These are phyloP conservation scores for Drosophila asahinai DNA, from an alignment of 1,140 invertebrate species.

Conservation along the genomic window DNA sequence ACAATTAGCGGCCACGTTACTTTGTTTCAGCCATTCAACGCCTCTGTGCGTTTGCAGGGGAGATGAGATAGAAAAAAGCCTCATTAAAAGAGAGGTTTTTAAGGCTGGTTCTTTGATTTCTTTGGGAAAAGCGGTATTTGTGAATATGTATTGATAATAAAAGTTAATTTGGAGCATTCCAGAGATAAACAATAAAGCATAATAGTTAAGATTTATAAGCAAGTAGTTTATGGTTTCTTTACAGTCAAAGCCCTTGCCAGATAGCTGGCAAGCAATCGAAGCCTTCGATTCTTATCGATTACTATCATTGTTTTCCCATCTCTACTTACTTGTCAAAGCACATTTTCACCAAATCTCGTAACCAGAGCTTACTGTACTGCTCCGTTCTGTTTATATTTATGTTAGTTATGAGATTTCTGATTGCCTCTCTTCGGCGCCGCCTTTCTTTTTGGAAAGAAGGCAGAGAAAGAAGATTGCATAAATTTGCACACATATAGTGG, in stretches of 20 bases:
- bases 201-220: neutral
- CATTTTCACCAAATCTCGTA: neutral
- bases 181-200: neutral
- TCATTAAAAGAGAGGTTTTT: constrained; percentile 7
- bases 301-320: neutral
- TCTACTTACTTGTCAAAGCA: neutral
- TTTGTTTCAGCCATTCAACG: constrained; percentile 19
- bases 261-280: too few relatives aligned
- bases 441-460: constrained; percentile 28
- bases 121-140: neutral
- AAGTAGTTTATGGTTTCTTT: neutral
- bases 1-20: constrained; percentile 65
- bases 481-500: constrained; percentile 48
- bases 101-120: neutral
- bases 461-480: constrained; percentile 58
- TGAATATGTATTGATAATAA: neutral
- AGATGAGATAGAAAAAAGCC: neutral
- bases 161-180: neutral
- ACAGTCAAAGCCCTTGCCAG: too few relatives aligned
- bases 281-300: neutral
- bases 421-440: neutral
- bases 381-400: constrained; percentile 30
- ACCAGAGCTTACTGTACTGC: neutral
- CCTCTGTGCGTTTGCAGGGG: constrained; percentile 1
- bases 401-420: constrained; percentile 15